Evolutionary conservation across 1,140 invertebrate genomes (phyloP), one percentile per base, ranked within the genome.

Genomic region (Drosophila obscura): DNA sequence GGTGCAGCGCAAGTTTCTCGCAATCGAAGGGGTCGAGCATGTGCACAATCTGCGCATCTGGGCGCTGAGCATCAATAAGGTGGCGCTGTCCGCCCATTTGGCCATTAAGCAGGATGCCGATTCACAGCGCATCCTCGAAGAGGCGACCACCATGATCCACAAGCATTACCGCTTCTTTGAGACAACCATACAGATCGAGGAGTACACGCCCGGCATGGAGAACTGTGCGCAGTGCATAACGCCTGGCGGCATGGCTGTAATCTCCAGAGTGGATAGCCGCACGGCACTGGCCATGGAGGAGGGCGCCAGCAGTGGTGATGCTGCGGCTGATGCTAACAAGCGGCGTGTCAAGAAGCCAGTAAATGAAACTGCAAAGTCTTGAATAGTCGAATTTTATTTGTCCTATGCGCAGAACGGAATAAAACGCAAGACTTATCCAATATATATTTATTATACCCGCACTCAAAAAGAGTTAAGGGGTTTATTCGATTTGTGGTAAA

Each of bases 111-210:
- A 94, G 48, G 94, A 95, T 9, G 93, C 94, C 0, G 96, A 96
- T 90, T 94, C 97, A 0, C 95, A 97, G 90, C 92, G 94, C 66
- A 95, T 99, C 45, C 92, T 99, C 41, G 95, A 96, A 79, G 93
- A 95, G 55, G 97, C 98, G 0, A 97, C 97, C 0, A 93, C 94
- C 59, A 92, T 96, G 68, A 95, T 99, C 13, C 96, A 98, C 90
- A 94, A 95, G 16, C 96, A 96, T 76, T 99, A 97, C 90, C 95
- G 95, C 82, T 97, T 99, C 84, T 97, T 97, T 87, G 98, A 99
- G 92, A 97, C 98, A 93, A 99, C 98, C 1, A 94, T 99, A 13
- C 98, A 99, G 93, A 98, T 99, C 44, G 98, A 99, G 92, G 96
- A 98, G 82, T 99, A 98, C 88, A 94, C 95, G 77, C 94, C 96